Evolutionary conservation across 1,140 invertebrate species (phyloP).

Genomic region (Drosophila willistoni): DNA sequence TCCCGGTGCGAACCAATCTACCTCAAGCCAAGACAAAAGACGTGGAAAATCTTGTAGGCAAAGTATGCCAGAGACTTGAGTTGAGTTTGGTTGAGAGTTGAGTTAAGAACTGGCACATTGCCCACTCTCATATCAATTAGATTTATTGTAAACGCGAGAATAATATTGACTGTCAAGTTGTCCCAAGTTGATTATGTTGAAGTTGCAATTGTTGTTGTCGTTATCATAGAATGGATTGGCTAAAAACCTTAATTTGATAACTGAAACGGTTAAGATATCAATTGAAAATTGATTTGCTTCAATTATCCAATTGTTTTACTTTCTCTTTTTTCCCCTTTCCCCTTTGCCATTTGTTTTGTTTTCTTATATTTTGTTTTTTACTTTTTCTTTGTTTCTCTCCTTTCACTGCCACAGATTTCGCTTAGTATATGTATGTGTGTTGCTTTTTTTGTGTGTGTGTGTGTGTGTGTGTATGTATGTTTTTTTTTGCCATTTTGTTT

Average conservation of each 20-base stretch:
- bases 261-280: no score
- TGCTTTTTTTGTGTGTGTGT: background rate
- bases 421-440: background rate
- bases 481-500: slow-evolving; percentile 10
- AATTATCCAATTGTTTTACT: no score
- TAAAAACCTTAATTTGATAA: no score
- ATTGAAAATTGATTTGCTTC: slow-evolving; percentile 3
- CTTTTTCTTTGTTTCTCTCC: background rate
- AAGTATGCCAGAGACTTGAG: background rate
- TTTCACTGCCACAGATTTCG: background rate
- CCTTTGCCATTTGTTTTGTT: background rate
- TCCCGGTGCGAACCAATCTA: background rate
- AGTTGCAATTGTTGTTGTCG: no score
- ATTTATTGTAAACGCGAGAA: slow-evolving; percentile 32
- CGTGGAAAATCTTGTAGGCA: background rate
- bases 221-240: no score
- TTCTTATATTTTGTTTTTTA: background rate
- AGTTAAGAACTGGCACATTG: background rate
- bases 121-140: slow-evolving; percentile 24
- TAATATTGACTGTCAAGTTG: slow-evolving; percentile 15
- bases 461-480: background rate
- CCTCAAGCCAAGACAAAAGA: slow-evolving; percentile 1
- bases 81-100: no score
- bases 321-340: no score
- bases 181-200: background rate